Percentiles rank a stretch among this genome's conserved stretches.
phyloP scores from a whole-genome alignment of 2,797 vertebrate species.

The Amblyopsis hoosieri region DNA sequence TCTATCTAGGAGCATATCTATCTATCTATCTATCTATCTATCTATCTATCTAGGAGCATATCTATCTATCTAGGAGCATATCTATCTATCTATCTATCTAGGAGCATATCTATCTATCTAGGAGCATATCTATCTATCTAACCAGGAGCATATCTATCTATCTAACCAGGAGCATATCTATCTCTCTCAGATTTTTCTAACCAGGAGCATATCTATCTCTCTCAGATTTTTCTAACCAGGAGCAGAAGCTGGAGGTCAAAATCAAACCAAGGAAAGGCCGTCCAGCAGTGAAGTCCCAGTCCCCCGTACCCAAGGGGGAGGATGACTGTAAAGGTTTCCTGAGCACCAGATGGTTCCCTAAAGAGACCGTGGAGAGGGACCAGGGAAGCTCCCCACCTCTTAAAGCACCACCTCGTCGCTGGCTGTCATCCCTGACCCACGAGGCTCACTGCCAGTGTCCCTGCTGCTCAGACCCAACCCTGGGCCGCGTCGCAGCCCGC shows the following conservation, averaged over 20 bases:
- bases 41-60: too few relatives aligned
- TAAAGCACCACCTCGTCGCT: conserved; percentile 65
- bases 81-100: too few relatives aligned
- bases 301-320: conserved; percentile 46
- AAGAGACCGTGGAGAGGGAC: conserved; percentile 68
- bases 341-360: conserved; percentile 64
- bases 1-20: too few relatives aligned
- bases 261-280: conserved; percentile 82
- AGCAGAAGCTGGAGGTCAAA: conserved; percentile 69
- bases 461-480: conserved; percentile 82
- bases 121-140: too few relatives aligned
- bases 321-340: conserved; percentile 80
- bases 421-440: conserved; percentile 79
- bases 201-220: too few relatives aligned
- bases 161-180: too few relatives aligned
- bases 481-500: conserved; percentile 79
- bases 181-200: too few relatives aligned
- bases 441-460: conserved; percentile 73
- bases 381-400: conserved; percentile 78
- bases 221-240: conserved; percentile 52
- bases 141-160: too few relatives aligned
- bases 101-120: too few relatives aligned
- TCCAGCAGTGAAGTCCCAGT: conserved; percentile 43
- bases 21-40: too few relatives aligned
- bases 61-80: too few relatives aligned